Percentiles rank a stretch among this genome's conserved stretches.
These are phyloP conservation scores for Phoenoteleia sp. DNA, from an alignment of 2,888 invertebrate genomes.

Conservation along the genomic window DNA sequence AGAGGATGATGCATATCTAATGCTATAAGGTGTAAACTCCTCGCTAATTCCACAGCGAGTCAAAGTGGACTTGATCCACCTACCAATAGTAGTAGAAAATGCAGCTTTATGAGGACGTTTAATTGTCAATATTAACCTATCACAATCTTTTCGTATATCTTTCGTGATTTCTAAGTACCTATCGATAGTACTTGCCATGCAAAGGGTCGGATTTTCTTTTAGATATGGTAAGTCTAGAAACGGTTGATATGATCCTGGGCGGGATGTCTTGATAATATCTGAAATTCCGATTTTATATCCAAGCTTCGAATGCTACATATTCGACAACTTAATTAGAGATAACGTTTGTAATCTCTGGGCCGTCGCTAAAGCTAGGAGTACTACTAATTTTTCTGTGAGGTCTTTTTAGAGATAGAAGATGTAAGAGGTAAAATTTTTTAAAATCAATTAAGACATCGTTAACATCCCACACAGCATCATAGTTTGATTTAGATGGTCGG, in stretches of 20 bases:
- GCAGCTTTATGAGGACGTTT: slow-evolving; percentile 33
- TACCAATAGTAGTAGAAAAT: not conserved
- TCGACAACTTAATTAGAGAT: slow-evolving; percentile 37
- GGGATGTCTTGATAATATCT: slow-evolving; percentile 44
- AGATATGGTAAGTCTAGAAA: slow-evolving; percentile 32
- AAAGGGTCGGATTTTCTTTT: slow-evolving; percentile 8
- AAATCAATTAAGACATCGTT: slow-evolving; percentile 28
- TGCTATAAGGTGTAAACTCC: slow-evolving; percentile 50
- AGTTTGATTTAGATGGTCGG: slow-evolving; percentile 27
- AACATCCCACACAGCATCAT: not conserved
- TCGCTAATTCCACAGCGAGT: slow-evolving; percentile 18
- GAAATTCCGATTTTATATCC: slow-evolving; percentile 17
- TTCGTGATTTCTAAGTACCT: slow-evolving; percentile 21
- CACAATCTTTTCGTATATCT: not conserved
- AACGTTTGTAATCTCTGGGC: slow-evolving; percentile 57
- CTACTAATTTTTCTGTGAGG: slow-evolving; percentile 34
- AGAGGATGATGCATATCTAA: slow-evolving; percentile 50
- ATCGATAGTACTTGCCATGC: slow-evolving; percentile 32
- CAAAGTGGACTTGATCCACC: slow-evolving; percentile 43
- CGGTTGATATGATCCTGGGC: slow-evolving; percentile 34
- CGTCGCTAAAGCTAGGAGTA: slow-evolving; percentile 45
- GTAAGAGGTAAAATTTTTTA: slow-evolving; percentile 16
- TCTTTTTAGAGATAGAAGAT: slow-evolving; percentile 4
- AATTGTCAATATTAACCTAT: slow-evolving; percentile 25
- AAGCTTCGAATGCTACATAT: not conserved